Conservation (phyloP, 2,888 invertebrate species). For the Abscondita cerata region DNA sequence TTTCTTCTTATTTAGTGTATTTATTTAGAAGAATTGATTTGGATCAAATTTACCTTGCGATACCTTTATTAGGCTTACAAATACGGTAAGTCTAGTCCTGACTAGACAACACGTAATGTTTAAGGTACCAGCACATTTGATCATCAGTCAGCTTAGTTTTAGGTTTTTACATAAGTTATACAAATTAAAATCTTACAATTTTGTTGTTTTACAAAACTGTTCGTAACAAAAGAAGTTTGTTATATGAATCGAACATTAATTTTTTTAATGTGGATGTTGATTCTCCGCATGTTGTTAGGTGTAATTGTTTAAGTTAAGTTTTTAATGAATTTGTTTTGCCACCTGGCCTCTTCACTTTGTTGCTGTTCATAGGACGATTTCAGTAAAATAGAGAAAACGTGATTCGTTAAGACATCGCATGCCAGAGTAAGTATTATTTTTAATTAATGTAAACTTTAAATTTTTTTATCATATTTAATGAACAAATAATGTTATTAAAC, state of each 20-base stretch:
- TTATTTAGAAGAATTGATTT: conserved; percentile 80
- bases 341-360: conserved; percentile 51
- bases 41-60: conserved; percentile 66
- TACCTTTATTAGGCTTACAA: conserved; percentile 67
- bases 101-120: conserved; percentile 57
- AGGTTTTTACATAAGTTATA: conserved; percentile 13
- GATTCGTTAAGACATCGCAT: conserved; percentile 60
- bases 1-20: conserved; percentile 74
- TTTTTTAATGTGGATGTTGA: conserved; percentile 23
- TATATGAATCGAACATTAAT: not conserved
- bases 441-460: too few relatives aligned
- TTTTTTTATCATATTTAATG: too few relatives aligned
- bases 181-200: not conserved
- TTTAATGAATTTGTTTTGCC: conserved; percentile 59
- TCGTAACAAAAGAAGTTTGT: conserved; percentile 2
- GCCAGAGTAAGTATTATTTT: conserved; percentile 65
- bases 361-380: conserved; percentile 63
- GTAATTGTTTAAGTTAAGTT: conserved; percentile 41
- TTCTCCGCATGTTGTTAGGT: conserved; percentile 30
- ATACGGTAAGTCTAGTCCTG: conserved; percentile 73
- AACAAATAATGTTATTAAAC: too few relatives aligned
- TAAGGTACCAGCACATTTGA: conserved; percentile 45
- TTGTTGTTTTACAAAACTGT: not conserved
- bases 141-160: conserved; percentile 22
- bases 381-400: conserved; percentile 66